Conservation (phyloP, 2,113 vertebrate genomes). For the Lates calcarifer region DNA sequence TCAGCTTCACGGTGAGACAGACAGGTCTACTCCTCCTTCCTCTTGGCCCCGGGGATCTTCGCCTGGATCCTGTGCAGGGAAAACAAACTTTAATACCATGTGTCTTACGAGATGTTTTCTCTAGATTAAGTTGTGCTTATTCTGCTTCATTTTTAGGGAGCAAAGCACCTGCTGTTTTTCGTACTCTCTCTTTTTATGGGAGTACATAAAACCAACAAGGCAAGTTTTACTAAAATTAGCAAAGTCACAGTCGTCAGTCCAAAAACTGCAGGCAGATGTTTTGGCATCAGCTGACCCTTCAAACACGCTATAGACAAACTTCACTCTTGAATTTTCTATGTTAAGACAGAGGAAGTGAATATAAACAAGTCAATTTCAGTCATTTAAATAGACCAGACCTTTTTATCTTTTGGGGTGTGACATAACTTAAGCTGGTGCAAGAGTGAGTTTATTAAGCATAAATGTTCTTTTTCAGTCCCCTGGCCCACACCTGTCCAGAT, state of each 20-base stretch:
- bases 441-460: background rate
- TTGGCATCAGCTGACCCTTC: background rate
- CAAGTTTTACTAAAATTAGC: constrained; percentile 22
- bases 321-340: background rate
- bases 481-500: background rate
- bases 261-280: background rate
- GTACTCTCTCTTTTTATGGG: constrained; percentile 45
- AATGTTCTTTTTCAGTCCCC: background rate
- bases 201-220: background rate
- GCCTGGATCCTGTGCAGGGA: constrained; percentile 91
- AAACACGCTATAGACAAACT: background rate
- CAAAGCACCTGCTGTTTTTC: constrained; percentile 5
- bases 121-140: constrained; percentile 13
- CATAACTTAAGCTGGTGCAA: background rate
- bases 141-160: background rate
- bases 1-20: constrained; percentile 55
- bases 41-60: constrained; percentile 98
- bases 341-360: background rate
- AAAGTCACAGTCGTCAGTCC: background rate
- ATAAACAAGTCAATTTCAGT: background rate
- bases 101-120: constrained; percentile 19
- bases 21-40: constrained; percentile 92
- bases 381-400: background rate
- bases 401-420: background rate
- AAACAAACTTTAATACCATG: constrained; percentile 19